Evolutionary conservation across 2,113 vertebrate species (phyloP).

Genomic region (Phainopepla nitens): DNA sequence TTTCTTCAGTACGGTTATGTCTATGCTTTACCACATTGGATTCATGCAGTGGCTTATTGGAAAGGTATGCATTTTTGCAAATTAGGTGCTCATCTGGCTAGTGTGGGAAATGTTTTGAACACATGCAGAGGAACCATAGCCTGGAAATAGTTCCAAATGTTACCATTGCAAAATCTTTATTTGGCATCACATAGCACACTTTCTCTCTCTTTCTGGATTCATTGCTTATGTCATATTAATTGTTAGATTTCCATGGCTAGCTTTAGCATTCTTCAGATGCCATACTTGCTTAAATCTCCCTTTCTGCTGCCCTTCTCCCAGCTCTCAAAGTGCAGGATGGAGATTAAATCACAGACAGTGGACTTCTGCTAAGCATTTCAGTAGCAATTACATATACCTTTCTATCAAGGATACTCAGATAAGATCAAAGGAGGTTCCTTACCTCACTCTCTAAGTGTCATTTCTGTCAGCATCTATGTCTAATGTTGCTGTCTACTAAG

Average conservation of each 20-base stretch:
- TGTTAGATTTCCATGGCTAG: not conserved
- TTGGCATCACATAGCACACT: not conserved
- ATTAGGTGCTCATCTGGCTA: not conserved
- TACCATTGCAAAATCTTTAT: not conserved
- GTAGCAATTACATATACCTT: not conserved
- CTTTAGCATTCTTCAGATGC: not conserved
- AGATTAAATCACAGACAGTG: not conserved
- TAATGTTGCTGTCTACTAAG: not conserved
- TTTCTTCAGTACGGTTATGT: conserved; percentile 85
- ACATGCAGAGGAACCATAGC: not conserved
- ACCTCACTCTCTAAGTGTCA: not conserved
- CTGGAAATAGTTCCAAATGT: not conserved
- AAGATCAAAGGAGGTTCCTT: not conserved
- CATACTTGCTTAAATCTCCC: not conserved
- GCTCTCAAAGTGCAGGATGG: not conserved
- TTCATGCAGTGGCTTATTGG: conserved; percentile 85
- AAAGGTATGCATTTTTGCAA: conserved; percentile 74
- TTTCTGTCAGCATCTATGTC: not conserved
- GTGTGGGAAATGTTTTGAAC: not conserved
- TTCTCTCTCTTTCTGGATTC: not conserved
- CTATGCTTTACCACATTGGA: conserved; percentile 80
- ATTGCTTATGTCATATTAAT: not conserved
- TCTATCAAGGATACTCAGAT: not conserved
- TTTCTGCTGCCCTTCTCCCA: not conserved
- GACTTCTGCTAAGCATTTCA: not conserved